Evolutionary conservation across 2,888 invertebrate genomes (phyloP).

Genomic region (Nomada fucata): DNA sequence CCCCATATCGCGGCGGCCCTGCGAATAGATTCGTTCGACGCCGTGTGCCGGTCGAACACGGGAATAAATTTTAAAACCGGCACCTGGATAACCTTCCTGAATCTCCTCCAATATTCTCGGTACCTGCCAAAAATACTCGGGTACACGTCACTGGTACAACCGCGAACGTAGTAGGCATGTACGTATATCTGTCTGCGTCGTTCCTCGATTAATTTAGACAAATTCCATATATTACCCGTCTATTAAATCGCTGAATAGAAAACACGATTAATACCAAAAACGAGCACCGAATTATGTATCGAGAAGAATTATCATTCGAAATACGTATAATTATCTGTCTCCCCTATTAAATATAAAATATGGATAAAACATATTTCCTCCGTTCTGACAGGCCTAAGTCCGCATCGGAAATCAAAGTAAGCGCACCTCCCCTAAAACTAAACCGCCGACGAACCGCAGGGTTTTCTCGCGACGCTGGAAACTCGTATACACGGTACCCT

Average conservation of each 20-base stretch:
- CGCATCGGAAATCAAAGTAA: too few species aligned
- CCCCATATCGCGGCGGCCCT: conserved; percentile 14
- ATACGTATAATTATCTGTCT: too few species aligned
- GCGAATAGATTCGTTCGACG: conserved; percentile 39
- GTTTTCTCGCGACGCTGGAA: conserved; percentile 5
- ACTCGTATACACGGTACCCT: background rate
- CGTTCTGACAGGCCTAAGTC: too few species aligned
- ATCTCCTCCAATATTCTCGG: background rate
- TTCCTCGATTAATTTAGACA: too few species aligned
- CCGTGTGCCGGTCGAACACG: conserved; percentile 17
- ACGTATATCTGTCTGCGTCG: too few species aligned
- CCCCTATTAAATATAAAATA: too few species aligned
- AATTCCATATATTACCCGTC: too few species aligned
- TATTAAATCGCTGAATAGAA: background rate
- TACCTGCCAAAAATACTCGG: background rate
- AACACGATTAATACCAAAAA: too few species aligned
- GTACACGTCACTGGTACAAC: background rate
- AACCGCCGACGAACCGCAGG: background rate
- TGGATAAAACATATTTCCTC: too few species aligned
- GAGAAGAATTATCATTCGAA: too few species aligned
- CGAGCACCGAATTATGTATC: too few species aligned
- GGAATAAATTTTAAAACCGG: conserved; percentile 23
- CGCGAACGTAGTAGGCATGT: background rate
- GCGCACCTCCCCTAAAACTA: too few species aligned
- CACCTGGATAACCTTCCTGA: background rate